These are phyloP conservation scores for Synergus laeviventris DNA, from an alignment of 2,888 invertebrate species.

Conservation along the genomic window DNA sequence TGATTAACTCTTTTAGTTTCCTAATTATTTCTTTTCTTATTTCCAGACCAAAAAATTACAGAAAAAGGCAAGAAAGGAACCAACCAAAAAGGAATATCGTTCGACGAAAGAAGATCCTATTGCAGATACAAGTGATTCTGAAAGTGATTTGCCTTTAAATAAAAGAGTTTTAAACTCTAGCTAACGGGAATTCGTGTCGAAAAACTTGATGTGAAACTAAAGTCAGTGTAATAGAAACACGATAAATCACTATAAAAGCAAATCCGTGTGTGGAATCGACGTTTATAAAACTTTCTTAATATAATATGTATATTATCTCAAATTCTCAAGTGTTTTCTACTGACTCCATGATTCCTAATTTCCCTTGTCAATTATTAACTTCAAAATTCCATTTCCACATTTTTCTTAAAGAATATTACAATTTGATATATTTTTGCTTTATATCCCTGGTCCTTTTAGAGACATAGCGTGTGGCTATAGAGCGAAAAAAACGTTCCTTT, in stretches of 20 bases:
- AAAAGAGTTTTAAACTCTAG: slow-evolving; percentile 58
- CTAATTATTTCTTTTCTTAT: slow-evolving; percentile 27
- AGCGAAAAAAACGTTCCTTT: no score
- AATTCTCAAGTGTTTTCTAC: background rate
- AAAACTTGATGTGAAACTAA: slow-evolving; percentile 2
- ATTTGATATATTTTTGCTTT: no score
- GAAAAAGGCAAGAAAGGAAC: slow-evolving; percentile 48
- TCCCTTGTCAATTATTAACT: background rate
- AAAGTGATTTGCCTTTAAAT: slow-evolving; percentile 66
- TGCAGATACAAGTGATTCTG: slow-evolving; percentile 66
- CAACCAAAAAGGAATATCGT: slow-evolving; percentile 49
- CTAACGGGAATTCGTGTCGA: slow-evolving; percentile 55
- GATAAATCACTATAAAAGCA: background rate
- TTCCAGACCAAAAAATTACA: slow-evolving; percentile 54
- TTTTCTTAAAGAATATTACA: no score
- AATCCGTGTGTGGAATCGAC: background rate
- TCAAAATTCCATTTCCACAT: background rate
- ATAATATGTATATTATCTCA: background rate
- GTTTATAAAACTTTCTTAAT: slow-evolving; percentile 1
- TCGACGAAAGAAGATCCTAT: slow-evolving; percentile 57
- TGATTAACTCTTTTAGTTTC: background rate
- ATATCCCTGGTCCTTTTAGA: no score
- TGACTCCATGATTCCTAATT: background rate
- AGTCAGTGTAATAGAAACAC: background rate
- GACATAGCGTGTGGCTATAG: no score